These are phyloP conservation scores for Dinocampus coccinellae DNA, from an alignment of 2,888 invertebrate genomes.

Conservation along the genomic window DNA sequence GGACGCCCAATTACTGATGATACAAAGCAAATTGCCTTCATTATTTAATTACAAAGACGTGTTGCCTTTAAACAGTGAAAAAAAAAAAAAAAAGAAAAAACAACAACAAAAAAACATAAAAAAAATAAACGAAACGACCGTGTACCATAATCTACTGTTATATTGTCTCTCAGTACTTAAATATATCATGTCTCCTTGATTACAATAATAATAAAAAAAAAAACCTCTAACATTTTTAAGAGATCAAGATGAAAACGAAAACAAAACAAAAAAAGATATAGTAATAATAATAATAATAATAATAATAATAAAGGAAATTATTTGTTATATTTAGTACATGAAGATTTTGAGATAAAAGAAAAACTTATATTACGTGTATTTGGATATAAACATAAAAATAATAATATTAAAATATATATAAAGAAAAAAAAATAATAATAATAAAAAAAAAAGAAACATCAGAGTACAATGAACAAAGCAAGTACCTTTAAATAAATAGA, in stretches of 20 bases:
- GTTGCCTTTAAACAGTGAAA: constrained; percentile 67
- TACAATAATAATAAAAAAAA: constrained; percentile 15
- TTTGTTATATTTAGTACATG: background rate
- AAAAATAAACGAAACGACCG: constrained; percentile 15
- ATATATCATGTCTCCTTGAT: constrained; percentile 16
- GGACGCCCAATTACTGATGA: constrained; percentile 67
- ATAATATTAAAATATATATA: too few species aligned
- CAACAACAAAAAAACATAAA: constrained; percentile 42
- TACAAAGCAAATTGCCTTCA: constrained; percentile 69
- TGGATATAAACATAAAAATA: constrained; percentile 29
- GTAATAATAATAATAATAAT: too few species aligned
- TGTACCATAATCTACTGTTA: constrained; percentile 13
- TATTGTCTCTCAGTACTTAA: constrained; percentile 31
- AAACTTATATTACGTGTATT: constrained; percentile 1
- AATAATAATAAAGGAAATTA: background rate
- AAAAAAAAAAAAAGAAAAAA: constrained; percentile 52
- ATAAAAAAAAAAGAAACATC: constrained; percentile 46
- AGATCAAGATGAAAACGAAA: background rate
- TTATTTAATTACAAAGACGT: constrained; percentile 64
- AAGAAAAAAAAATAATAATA: constrained; percentile 22
- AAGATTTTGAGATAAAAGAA: background rate
- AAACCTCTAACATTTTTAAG: background rate
- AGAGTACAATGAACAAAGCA: constrained; percentile 66
- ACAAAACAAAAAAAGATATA: background rate
- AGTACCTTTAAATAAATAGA: constrained; percentile 60